Percentiles rank a stretch among this genome's conserved stretches.
These are phyloP conservation scores for Schlechtendalia chinensis DNA, from an alignment of 1,140 invertebrate genomes.

Conservation along the genomic window DNA sequence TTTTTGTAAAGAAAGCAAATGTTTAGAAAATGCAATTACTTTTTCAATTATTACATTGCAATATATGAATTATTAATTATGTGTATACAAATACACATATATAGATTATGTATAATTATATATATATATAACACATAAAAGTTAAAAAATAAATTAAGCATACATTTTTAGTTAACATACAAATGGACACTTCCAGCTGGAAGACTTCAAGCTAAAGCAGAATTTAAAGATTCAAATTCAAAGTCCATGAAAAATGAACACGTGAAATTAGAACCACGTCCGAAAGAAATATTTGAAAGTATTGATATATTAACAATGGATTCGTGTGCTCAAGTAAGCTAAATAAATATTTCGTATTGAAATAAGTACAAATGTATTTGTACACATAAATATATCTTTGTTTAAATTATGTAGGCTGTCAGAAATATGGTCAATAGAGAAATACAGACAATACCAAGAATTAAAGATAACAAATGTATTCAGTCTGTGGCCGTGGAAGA, in stretches of 20 bases:
- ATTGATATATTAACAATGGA: neutral
- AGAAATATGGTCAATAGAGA: neutral
- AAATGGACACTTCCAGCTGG: constrained; percentile 22
- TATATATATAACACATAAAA: no score
- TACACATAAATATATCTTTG: neutral
- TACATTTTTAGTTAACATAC: constrained; percentile 11
- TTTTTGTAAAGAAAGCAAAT: no score
- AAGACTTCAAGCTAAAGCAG: neutral
- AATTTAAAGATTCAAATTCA: constrained; percentile 1
- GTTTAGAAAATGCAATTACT: no score
- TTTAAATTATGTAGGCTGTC: neutral
- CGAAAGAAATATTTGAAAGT: constrained; percentile 29
- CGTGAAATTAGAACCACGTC: constrained; percentile 23
- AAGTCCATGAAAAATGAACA: constrained; percentile 5
- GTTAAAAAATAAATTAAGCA: no score
- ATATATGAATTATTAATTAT: no score
- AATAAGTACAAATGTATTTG: no score
- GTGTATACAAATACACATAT: no score
- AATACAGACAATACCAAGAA: constrained; percentile 28
- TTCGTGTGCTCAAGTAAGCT: constrained; percentile 1
- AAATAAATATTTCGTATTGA: neutral
- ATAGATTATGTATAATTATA: no score
- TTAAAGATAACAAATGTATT: constrained; percentile 37
- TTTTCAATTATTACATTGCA: no score
- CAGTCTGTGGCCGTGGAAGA: constrained; percentile 14